These are phyloP conservation scores for Cydia strobilella DNA, from an alignment of 1,140 invertebrate species.

Conservation along the genomic window DNA sequence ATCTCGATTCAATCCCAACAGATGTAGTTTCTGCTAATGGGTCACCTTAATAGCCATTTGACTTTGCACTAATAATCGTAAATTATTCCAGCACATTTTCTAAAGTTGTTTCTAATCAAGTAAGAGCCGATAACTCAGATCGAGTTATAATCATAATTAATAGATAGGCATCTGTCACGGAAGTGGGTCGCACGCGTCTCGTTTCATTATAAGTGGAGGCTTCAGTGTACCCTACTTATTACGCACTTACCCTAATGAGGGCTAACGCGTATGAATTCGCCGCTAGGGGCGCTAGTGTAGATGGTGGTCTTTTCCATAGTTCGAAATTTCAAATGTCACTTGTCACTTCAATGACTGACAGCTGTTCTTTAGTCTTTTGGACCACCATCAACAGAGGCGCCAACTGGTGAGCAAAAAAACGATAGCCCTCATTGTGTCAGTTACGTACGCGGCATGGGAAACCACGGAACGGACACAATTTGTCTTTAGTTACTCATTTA, in stretches of 20 bases:
- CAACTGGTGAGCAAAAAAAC: no score
- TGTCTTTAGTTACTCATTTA: background rate
- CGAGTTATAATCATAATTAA: slow-evolving; percentile 45
- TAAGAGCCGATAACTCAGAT: slow-evolving; percentile 17
- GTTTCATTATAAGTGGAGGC: slow-evolving; percentile 36
- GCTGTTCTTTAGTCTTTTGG: no score
- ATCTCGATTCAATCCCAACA: background rate
- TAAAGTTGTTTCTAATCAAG: slow-evolving; percentile 25
- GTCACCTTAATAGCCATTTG: slow-evolving; percentile 14
- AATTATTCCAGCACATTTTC: slow-evolving; percentile 23
- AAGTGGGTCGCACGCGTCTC: slow-evolving; percentile 43
- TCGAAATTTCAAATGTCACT: no score
- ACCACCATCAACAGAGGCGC: no score
- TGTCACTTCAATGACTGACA: no score
- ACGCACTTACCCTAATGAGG: slow-evolving; percentile 32
- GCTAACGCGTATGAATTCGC: no score
- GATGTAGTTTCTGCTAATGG: slow-evolving; percentile 4
- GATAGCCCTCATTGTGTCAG: no score
- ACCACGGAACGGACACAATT: background rate
- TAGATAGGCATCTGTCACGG: slow-evolving; percentile 36
- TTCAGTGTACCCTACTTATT: slow-evolving; percentile 26
- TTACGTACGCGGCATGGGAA: background rate
- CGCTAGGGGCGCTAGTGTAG: no score
- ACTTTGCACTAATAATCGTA: slow-evolving; percentile 8
- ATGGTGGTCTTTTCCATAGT: no score